These are phyloP conservation scores for Acropora tenuis DNA, from an alignment of 64 coral and sea anemone species.

Conservation along the genomic window DNA sequence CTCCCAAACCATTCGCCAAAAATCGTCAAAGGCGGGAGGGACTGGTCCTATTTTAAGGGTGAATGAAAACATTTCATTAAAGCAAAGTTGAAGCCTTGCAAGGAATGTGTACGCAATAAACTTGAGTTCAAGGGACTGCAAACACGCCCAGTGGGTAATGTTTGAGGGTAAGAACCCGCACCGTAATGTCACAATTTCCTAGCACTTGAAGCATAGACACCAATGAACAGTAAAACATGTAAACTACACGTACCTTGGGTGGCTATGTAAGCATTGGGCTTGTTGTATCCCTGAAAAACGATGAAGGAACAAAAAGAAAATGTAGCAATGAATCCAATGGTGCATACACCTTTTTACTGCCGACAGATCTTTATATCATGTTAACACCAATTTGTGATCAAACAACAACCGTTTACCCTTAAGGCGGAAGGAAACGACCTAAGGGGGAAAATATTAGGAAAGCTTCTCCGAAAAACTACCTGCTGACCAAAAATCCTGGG, in stretches of 20 bases:
- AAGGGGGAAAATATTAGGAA: no score
- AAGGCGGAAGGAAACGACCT: no score
- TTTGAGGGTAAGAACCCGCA: no score
- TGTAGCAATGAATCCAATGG: neutral
- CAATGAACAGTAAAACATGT: neutral
- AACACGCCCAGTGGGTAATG: no score
- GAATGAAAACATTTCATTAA: neutral
- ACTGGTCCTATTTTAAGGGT: constrained; percentile 69
- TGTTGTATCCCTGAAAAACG: constrained; percentile 90
- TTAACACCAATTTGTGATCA: no score
- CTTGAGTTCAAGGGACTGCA: neutral
- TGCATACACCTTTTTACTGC: no score
- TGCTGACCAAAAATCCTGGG: no score
- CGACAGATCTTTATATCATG: no score
- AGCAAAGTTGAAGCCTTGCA: neutral
- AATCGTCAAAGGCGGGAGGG: constrained; percentile 87
- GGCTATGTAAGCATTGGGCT: constrained; percentile 90
- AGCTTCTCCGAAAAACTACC: no score
- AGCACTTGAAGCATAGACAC: no score
- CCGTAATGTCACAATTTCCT: no score
- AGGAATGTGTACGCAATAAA: neutral
- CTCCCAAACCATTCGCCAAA: constrained; percentile 99
- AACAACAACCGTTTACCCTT: no score
- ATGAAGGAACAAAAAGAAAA: neutral
- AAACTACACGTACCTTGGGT: constrained; percentile 73